Percentiles rank a stretch among this genome's conserved stretches.
These are phyloP conservation scores for Aporophyla lueneburgensis DNA, from an alignment of 2,888 invertebrate genomes.

Conservation along the genomic window DNA sequence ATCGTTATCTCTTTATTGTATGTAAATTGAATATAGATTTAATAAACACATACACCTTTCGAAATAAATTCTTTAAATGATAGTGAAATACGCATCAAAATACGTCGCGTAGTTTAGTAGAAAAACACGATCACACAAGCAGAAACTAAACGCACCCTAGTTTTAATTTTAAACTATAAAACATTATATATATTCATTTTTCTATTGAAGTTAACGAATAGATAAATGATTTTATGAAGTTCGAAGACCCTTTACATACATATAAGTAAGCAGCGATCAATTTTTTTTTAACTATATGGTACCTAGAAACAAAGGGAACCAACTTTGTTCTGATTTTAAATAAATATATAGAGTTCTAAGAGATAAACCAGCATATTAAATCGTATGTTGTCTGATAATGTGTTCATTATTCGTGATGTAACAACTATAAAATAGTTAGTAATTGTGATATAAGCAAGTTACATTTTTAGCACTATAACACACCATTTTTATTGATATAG, in stretches of 20 bases:
- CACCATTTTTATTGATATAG: constrained; percentile 17
- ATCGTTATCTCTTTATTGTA: not conserved
- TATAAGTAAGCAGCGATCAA: not conserved
- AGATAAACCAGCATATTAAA: constrained; percentile 6
- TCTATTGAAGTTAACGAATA: not conserved
- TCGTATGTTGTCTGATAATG: constrained; percentile 35
- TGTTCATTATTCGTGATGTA: constrained; percentile 39
- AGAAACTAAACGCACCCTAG: no score
- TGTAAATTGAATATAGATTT: not conserved
- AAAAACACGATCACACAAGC: not conserved
- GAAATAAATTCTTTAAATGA: not conserved
- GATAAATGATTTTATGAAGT: not conserved
- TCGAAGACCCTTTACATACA: not conserved
- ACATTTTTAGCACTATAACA: constrained; percentile 17
- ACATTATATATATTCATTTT: not conserved
- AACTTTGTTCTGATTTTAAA: not conserved
- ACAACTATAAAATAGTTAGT: constrained; percentile 37
- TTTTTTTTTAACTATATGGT: not conserved
- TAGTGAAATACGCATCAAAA: not conserved
- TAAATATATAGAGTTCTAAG: not conserved
- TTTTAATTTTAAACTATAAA: no score
- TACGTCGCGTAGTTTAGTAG: not conserved
- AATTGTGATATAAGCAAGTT: constrained; percentile 22
- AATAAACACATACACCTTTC: not conserved
- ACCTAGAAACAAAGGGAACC: not conserved